Evolutionary conservation across 2,797 vertebrate species (phyloP).

Genomic region (Tapirus indicus): DNA sequence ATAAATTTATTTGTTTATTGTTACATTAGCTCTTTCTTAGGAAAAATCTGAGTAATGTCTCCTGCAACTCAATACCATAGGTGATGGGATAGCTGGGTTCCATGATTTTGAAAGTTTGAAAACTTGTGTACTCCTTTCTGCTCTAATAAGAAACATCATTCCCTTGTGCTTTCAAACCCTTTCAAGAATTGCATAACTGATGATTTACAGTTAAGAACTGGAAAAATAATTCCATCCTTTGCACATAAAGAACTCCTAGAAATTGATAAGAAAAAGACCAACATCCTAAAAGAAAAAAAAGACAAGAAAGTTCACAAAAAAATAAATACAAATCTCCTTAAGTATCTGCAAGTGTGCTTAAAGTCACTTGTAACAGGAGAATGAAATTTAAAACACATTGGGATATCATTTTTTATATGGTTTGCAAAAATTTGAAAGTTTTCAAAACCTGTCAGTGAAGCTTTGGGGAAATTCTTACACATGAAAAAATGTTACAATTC

Average conservation of each 20-base stretch:
- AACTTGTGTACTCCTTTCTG: background rate
- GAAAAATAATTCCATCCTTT: background rate
- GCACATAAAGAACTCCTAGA: background rate
- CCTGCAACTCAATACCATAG: background rate
- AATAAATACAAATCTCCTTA: background rate
- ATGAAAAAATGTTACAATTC: background rate
- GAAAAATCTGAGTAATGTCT: background rate
- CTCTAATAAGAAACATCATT: background rate
- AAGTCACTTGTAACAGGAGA: background rate
- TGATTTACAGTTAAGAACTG: background rate
- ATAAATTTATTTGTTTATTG: background rate
- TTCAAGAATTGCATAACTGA: background rate
- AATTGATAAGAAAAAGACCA: background rate
- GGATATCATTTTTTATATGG: background rate
- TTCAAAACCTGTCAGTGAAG: background rate
- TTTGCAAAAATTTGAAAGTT: background rate
- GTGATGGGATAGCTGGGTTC: background rate
- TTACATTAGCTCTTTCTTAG: background rate
- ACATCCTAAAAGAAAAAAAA: background rate
- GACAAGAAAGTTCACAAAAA: background rate
- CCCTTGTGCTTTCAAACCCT: background rate
- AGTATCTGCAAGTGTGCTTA: background rate
- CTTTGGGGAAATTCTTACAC: background rate
- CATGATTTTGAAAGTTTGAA: background rate
- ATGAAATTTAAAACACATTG: background rate